phyloP scores from a whole-genome alignment of 2,888 invertebrate species.

The Mayetiola destructor region DNA sequence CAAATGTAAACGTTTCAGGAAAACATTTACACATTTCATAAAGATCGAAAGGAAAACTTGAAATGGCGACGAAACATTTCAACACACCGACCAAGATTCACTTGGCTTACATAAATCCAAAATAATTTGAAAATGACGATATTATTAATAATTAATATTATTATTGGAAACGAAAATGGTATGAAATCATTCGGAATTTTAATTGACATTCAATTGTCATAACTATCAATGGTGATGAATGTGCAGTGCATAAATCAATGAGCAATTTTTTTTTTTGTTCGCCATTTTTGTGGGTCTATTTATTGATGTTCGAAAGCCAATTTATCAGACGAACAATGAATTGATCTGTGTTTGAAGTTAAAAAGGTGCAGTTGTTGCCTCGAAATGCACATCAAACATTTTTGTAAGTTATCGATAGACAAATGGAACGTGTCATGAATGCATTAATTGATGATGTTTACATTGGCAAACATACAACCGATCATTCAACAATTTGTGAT shows the following conservation, averaged over 20 bases:
- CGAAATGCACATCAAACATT: not conserved
- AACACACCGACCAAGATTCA: not conserved
- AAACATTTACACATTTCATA: not conserved
- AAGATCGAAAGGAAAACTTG: not conserved
- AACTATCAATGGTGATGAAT: not conserved
- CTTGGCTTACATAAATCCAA: not conserved
- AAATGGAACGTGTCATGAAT: not conserved
- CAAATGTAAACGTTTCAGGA: not conserved
- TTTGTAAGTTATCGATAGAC: not conserved
- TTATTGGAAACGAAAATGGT: not conserved
- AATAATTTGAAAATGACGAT: too few species aligned
- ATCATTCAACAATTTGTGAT: too few species aligned
- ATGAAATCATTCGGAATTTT: not conserved
- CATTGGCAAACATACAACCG: too few species aligned
- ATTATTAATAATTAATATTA: too few species aligned
- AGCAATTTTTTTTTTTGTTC: too few species aligned
- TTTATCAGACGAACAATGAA: not conserved
- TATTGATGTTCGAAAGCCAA: not conserved
- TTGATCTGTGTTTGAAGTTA: not conserved
- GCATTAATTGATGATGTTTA: too few species aligned
- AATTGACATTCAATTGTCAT: conserved; percentile 3
- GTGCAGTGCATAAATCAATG: not conserved
- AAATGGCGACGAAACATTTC: not conserved
- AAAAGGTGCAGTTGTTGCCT: not conserved
- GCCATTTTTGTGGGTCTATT: not conserved